Base-by-base conservation (phyloP, 1,140 invertebrate genomes). In the Listronotus oregonensis region DNA sequence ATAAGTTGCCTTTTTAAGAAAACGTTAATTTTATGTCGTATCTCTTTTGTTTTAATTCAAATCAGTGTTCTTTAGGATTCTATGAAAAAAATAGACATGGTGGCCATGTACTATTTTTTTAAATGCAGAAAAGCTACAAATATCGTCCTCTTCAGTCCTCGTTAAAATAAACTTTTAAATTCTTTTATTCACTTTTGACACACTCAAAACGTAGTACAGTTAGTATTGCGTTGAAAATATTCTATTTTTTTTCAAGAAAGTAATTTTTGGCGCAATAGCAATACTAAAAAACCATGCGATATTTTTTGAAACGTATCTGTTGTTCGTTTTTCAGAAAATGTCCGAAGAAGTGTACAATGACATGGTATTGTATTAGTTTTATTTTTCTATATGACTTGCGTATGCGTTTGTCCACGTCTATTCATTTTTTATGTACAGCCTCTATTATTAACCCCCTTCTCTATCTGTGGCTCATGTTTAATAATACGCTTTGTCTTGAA, bases 261-360 rank as follows among this genome's bases (percentile, higher is more conserved):
- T 42, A 8, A 47, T 42, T 62, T 43, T 62, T 62, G 50, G 51
- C 47, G 49, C 50, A 62, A 32, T 50, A 50, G 15, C 49, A 51
- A n/a, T 18, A 17, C 18, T 21, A 15, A 47, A 43, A 15, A 46
- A 47, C 8, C 7, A 58, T 11, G 21, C 31, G 31, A 66, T 66
- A 66, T 61, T 67, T n/a, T 63, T 63, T 67, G 51, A 63, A 67
- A 56, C 51, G 46, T 63, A 14, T 42, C 42, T n/a, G n/a, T n/a
- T 64, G 50, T 61, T 61, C 54, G 64, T n/a, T 60, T 70, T 87
- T 86, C 87, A 89, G 87, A 89, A 84, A 87, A 86, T 88, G 85
- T 88, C 87, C 84, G 87, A 89, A 85, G 87, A 89, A 84, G 86
- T 84, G 83, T 89, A 87, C 87, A 89, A 89, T 87, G 85, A 87